Conservation (phyloP, 1,140 invertebrate species). For the Drosophila melanica region DNA sequence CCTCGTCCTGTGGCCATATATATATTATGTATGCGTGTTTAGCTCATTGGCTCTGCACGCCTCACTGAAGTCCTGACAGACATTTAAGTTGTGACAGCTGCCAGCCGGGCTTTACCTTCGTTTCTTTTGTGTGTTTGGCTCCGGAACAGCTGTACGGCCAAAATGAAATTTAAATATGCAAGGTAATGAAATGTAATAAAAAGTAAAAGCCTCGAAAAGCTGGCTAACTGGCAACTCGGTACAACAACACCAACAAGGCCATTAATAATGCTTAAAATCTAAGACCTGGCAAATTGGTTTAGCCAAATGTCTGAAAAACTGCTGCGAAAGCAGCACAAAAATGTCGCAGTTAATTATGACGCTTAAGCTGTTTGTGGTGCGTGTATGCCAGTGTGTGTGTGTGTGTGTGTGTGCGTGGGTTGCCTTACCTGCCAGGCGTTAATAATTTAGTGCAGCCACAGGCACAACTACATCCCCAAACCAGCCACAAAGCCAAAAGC, state of each 20-base stretch:
- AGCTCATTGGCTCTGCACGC: slow-evolving; percentile 39
- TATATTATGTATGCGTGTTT: slow-evolving; percentile 24
- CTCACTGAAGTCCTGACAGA: slow-evolving; percentile 34
- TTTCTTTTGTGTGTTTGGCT: neutral
- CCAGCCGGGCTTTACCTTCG: slow-evolving; percentile 34
- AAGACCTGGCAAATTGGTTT: slow-evolving; percentile 79
- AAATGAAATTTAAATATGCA: slow-evolving; percentile 48
- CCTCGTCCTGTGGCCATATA: slow-evolving; percentile 21
- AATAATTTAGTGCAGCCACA: slow-evolving; percentile 55
- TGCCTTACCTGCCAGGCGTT: slow-evolving; percentile 54
- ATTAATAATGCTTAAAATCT: slow-evolving; percentile 81
- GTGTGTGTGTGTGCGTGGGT: neutral
- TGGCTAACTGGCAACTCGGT: slow-evolving; percentile 12
- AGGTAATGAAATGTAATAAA: slow-evolving; percentile 51
- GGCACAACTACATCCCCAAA: slow-evolving; percentile 1
- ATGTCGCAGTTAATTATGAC: slow-evolving; percentile 77
- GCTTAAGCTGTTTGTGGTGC: slow-evolving; percentile 19
- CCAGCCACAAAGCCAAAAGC: neutral
- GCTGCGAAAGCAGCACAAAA: slow-evolving; percentile 51
- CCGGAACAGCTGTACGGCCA: neutral
- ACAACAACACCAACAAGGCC: slow-evolving; percentile 27
- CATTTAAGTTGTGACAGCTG: slow-evolving; percentile 52
- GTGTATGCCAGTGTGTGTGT: neutral
- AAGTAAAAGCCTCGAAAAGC: slow-evolving; percentile 35
- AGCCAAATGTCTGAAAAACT: slow-evolving; percentile 41